Evolutionary conservation across 2,888 invertebrate genomes (phyloP).

Genomic region (Sthenelais limicola): DNA sequence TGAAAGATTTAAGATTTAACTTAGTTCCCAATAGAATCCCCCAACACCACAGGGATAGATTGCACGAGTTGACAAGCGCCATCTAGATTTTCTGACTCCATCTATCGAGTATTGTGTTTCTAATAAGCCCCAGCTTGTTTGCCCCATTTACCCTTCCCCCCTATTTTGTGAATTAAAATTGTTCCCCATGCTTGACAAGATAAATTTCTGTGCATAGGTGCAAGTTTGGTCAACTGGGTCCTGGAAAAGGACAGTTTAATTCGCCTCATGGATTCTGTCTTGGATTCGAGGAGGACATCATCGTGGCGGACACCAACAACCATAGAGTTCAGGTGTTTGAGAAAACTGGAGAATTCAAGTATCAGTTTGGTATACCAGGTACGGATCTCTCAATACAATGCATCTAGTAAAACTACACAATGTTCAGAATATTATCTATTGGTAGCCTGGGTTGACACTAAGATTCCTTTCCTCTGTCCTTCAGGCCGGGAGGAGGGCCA

Average conservation of each 20-base stretch:
- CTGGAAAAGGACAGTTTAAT: constrained; percentile 94
- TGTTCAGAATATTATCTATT: background rate
- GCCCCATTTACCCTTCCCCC: too few species aligned
- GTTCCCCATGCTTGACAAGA: too few species aligned
- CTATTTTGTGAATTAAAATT: too few species aligned
- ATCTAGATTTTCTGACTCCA: too few species aligned
- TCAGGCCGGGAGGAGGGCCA: constrained; percentile 87
- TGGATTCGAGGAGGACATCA: constrained; percentile 94
- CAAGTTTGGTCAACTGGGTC: constrained; percentile 95
- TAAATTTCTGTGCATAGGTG: constrained; percentile 76
- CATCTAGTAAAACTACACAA: background rate
- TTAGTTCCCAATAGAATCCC: too few species aligned
- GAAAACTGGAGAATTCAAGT: constrained; percentile 92
- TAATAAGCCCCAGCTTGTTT: too few species aligned
- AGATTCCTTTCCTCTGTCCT: too few species aligned
- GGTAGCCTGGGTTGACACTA: too few species aligned
- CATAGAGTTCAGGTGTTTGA: constrained; percentile 96
- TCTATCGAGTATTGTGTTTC: too few species aligned
- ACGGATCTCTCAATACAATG: constrained; percentile 73
- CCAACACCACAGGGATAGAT: too few species aligned
- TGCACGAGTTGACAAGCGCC: too few species aligned
- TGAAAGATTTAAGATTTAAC: too few species aligned
- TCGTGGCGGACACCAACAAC: constrained; percentile 95
- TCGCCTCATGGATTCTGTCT: constrained; percentile 98
- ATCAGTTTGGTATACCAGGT: constrained; percentile 94